A percentile compares a stretch with the other conserved stretches of the same genome.
Conservation (phyloP, 2,113 vertebrate species). For the Myxocyprinus asiaticus region DNA sequence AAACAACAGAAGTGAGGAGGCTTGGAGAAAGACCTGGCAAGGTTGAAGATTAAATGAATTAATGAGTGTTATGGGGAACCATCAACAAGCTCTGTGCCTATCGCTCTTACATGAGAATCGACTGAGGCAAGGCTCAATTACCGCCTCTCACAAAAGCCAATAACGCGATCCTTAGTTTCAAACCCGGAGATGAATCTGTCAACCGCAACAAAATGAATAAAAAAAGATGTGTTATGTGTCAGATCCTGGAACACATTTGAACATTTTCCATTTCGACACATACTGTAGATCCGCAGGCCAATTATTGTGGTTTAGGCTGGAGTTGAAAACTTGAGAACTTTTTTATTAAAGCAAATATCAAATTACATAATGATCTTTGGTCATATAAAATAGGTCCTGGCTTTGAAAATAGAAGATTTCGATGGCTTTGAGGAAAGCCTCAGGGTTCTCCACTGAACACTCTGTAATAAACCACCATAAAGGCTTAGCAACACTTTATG, state of each 20-base stretch:
- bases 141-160: slow-evolving; percentile 9
- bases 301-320: too few relatives aligned
- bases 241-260: too few relatives aligned
- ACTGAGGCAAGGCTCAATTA: neutral
- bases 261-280: too few relatives aligned
- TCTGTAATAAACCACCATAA: neutral
- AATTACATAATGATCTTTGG: neutral
- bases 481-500: too few relatives aligned
- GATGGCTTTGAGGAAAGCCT: slow-evolving; percentile 17
- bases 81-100: slow-evolving; percentile 31
- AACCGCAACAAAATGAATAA: too few relatives aligned
- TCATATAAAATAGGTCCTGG: neutral
- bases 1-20: slow-evolving; percentile 58
- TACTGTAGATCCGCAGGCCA: too few relatives aligned
- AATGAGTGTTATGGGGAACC: slow-evolving; percentile 54
- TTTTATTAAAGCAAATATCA: neutral
- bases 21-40: slow-evolving; percentile 48
- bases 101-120: slow-evolving; percentile 40
- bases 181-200: neutral
- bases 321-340: neutral
- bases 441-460: slow-evolving; percentile 15
- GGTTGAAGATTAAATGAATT: slow-evolving; percentile 63
- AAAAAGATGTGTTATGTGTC: too few relatives aligned
- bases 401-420: slow-evolving; percentile 20
- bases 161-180: neutral